phyloP scores from a whole-genome alignment of 2,113 vertebrate genomes.

The Taurulus bubalis region DNA sequence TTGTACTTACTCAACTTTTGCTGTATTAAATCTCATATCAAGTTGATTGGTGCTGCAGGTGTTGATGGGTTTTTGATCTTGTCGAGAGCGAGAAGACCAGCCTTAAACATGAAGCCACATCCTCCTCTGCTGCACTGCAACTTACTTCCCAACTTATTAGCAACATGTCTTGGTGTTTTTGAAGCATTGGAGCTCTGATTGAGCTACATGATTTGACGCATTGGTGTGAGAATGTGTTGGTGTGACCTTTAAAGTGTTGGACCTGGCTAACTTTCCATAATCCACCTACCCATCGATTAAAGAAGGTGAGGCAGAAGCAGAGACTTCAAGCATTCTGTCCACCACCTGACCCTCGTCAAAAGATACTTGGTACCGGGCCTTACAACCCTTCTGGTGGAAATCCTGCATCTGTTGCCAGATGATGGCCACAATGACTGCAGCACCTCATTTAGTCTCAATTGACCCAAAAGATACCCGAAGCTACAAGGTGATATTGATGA shows the following conservation, averaged over 20 bases:
- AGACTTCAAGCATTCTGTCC: not conserved
- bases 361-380: not conserved
- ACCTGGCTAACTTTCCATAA: constrained; percentile 35
- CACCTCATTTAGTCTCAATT: constrained; percentile 42
- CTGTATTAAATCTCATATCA: constrained; percentile 53
- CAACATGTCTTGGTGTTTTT: constrained; percentile 2
- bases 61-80: constrained; percentile 60
- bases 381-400: not conserved
- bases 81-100: constrained; percentile 31
- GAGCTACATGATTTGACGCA: not conserved
- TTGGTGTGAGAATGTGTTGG: not conserved
- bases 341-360: not conserved
- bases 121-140: constrained; percentile 20
- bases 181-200: not conserved
- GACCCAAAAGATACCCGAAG: constrained; percentile 40
- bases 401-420: constrained; percentile 9
- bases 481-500: constrained; percentile 37
- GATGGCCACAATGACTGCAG: constrained; percentile 23
- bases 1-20: constrained; percentile 54
- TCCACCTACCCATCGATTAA: constrained; percentile 49
- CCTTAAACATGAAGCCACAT: constrained; percentile 40
- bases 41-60: constrained; percentile 41
- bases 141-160: constrained; percentile 40
- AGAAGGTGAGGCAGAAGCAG: constrained; percentile 32
- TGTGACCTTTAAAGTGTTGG: not conserved